phyloP scores from a whole-genome alignment of 2,113 vertebrate genomes.

The Paradoxurus hermaphroditus region DNA sequence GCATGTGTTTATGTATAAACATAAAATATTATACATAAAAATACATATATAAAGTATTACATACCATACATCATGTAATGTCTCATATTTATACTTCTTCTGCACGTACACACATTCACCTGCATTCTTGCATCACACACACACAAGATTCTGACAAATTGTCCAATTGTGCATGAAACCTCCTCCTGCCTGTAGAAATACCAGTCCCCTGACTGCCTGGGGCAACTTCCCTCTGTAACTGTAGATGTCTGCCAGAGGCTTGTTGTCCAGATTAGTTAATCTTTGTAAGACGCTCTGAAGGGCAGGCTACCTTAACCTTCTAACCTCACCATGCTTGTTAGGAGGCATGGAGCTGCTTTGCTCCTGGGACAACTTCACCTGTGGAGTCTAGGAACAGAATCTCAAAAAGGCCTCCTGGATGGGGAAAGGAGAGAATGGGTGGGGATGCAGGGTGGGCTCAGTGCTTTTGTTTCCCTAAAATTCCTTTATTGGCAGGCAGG shows the following conservation, averaged over 20 bases:
- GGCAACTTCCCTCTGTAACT: background rate
- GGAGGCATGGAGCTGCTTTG: background rate
- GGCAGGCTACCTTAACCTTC: background rate
- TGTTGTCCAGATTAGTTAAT: constrained; percentile 6
- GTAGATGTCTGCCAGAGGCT: background rate
- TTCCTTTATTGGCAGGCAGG: constrained; percentile 34
- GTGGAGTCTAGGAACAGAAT: background rate
- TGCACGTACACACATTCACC: background rate
- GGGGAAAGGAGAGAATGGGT: background rate
- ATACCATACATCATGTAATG: background rate
- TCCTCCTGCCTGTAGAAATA: background rate
- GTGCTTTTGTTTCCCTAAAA: constrained; percentile 16
- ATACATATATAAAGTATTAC: background rate
- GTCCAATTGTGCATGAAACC: background rate
- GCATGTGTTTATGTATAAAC: background rate
- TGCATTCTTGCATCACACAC: background rate
- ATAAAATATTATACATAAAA: background rate
- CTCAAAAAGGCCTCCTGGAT: background rate
- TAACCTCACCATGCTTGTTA: background rate
- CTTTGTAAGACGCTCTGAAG: constrained; percentile 37
- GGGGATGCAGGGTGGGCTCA: fast-evolving
- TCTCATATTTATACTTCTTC: background rate
- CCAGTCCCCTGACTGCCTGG: background rate
- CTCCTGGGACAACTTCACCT: background rate
- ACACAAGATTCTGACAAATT: background rate